Percentiles rank a stretch among this genome's conserved stretches.
Conservation (phyloP, 2,797 vertebrate species). For the Myotis findleyi region DNA sequence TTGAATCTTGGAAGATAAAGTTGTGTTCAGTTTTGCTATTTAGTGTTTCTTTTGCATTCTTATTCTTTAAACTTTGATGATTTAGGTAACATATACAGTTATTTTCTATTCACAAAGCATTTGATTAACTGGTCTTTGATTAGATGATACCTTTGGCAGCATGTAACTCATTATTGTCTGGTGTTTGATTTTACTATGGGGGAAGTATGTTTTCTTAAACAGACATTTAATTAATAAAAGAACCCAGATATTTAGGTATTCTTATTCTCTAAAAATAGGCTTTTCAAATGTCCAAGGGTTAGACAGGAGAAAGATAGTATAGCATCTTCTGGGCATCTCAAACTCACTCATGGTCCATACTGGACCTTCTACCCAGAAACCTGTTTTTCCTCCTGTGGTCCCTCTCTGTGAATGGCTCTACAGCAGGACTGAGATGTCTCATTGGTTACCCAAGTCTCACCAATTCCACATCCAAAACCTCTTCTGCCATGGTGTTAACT, state of each 20-base stretch:
- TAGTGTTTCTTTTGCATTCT: background rate
- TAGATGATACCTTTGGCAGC: background rate
- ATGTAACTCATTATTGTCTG: background rate
- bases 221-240: background rate
- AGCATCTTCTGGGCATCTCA: background rate
- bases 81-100: background rate
- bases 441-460: background rate
- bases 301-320: background rate
- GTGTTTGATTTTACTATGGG: conserved; percentile 13
- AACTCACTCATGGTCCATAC: background rate
- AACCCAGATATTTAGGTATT: background rate
- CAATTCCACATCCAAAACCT: background rate
- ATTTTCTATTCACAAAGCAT: background rate
- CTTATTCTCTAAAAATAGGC: background rate
- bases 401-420: background rate
- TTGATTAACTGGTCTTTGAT: conserved; percentile 29
- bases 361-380: background rate
- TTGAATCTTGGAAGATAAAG: background rate
- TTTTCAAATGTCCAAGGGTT: background rate
- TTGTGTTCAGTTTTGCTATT: background rate
- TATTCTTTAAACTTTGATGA: conserved; percentile 33
- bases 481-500: background rate
- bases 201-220: background rate
- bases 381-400: background rate
- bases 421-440: background rate